Conservation (phyloP, 2,113 vertebrate species). For the Echinops telfairi region DNA sequence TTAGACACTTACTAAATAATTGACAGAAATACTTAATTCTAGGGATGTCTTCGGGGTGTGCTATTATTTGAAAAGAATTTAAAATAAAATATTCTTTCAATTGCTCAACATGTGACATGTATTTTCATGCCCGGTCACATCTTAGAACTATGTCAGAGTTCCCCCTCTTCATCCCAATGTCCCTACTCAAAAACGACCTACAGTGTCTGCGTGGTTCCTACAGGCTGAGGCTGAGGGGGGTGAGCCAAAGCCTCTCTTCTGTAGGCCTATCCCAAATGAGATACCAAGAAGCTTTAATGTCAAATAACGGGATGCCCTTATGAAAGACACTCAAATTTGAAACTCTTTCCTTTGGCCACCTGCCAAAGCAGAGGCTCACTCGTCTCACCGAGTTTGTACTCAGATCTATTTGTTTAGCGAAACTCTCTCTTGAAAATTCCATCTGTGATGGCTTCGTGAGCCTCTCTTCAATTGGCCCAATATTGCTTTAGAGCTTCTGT, state of each 20-base stretch:
- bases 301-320: slow-evolving; percentile 28
- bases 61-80: slow-evolving; percentile 80
- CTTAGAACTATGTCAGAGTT: background rate
- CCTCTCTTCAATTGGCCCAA: background rate
- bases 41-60: slow-evolving; percentile 79
- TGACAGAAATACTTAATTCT: slow-evolving; percentile 88
- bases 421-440: background rate
- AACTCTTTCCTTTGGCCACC: background rate
- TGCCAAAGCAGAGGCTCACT: background rate
- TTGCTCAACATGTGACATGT: slow-evolving; percentile 36
- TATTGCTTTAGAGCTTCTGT: background rate
- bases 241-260: background rate
- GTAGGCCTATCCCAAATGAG: background rate
- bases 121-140: background rate
- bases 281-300: slow-evolving; percentile 31
- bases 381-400: background rate
- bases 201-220: background rate
- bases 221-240: background rate
- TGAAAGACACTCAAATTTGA: background rate
- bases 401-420: background rate
- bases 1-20: slow-evolving; percentile 89
- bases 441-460: background rate
- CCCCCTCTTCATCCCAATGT: background rate
- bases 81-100: slow-evolving; percentile 79
- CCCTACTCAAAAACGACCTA: background rate